Conservation (phyloP, 2,113 vertebrate species). For the Solenodon paradoxus region DNA sequence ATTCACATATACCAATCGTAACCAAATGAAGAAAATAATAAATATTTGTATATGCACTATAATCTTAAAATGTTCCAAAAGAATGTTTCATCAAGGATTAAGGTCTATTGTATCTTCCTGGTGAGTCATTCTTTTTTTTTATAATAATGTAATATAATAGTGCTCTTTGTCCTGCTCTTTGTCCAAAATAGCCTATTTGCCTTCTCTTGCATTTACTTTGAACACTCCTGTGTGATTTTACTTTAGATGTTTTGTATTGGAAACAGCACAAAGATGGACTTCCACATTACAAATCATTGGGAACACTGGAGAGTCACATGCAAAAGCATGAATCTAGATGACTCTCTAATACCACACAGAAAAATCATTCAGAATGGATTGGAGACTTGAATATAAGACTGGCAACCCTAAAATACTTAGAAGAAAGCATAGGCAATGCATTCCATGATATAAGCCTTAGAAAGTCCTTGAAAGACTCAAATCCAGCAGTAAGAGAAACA, state of each 20-base stretch:
- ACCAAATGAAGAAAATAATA: not conserved
- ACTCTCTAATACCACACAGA: no score
- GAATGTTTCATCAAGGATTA: not conserved
- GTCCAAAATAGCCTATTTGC: not conserved
- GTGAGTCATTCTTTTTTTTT: not conserved
- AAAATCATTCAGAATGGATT: no score
- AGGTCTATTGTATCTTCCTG: not conserved
- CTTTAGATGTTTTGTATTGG: not conserved
- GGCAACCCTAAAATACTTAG: no score
- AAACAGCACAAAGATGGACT: not conserved
- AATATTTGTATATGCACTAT: not conserved
- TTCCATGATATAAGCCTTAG: no score
- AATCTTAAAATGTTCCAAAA: not conserved
- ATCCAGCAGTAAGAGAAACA: no score
- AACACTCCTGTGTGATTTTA: not conserved
- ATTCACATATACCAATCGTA: not conserved
- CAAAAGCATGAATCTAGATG: no score
- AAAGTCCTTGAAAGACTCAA: no score
- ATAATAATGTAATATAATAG: not conserved
- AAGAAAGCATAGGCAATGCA: no score
- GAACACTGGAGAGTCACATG: no score
- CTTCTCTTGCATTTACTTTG: not conserved
- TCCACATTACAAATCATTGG: no score
- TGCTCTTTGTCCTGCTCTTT: no score
- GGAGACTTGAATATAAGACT: no score